Percentiles rank a stretch among this genome's conserved stretches.
Evolutionary conservation across 2,797 vertebrate species (phyloP).

Genomic region (Smutsia gigantea): DNA sequence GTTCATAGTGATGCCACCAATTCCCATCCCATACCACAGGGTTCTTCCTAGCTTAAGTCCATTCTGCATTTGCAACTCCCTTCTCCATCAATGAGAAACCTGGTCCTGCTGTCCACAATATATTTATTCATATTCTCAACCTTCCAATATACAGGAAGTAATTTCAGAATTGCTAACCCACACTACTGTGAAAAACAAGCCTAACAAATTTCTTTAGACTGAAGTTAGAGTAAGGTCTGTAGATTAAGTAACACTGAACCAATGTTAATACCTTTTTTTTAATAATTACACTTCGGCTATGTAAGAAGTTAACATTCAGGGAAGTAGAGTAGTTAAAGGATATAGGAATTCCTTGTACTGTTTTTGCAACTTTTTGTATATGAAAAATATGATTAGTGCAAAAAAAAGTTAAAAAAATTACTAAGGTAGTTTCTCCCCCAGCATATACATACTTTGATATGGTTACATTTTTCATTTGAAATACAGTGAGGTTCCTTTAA

Average conservation of each 20-base stretch:
- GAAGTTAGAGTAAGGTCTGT: neutral
- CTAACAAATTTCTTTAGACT: neutral
- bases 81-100: neutral
- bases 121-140: neutral
- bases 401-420: neutral
- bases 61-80: neutral
- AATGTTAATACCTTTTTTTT: neutral
- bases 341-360: neutral
- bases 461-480: constrained; percentile 16
- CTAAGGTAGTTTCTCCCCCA: neutral
- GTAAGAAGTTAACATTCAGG: neutral
- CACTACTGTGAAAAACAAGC: neutral
- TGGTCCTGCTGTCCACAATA: neutral
- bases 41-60: neutral
- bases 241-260: neutral
- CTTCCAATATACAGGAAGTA: neutral
- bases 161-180: neutral
- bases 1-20: neutral
- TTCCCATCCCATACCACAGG: neutral
- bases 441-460: neutral
- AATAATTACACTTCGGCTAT: neutral
- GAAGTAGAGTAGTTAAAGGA: neutral
- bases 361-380: neutral
- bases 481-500: neutral
- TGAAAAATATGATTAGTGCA: neutral